These are phyloP conservation scores for Drosophila melanica DNA, from an alignment of 1,140 invertebrate genomes.

Conservation along the genomic window DNA sequence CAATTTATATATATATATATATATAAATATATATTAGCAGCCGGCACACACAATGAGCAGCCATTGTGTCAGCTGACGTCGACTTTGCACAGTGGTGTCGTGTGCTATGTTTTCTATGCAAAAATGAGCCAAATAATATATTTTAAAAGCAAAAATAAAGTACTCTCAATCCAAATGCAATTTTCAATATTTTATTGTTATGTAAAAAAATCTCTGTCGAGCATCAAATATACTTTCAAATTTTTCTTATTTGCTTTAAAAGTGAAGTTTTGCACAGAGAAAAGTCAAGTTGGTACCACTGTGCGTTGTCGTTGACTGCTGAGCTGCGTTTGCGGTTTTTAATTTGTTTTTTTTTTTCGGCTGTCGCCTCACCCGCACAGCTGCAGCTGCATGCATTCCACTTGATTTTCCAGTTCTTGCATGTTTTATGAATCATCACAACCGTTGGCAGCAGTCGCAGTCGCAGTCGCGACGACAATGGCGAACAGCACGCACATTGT, in stretches of 20 bases:
- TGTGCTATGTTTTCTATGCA: no score
- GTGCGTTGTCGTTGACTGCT: neutral
- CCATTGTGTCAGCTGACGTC: constrained; percentile 78
- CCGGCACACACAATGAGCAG: constrained; percentile 57
- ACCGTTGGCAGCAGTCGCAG: constrained; percentile 19
- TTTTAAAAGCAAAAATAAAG: no score
- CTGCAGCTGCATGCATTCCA: constrained; percentile 76
- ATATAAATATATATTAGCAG: neutral
- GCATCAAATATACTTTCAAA: no score
- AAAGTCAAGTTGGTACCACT: no score
- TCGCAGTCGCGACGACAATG: constrained; percentile 43
- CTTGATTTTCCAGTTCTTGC: constrained; percentile 79
- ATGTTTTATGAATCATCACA: constrained; percentile 80
- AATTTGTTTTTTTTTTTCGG: constrained; percentile 37
- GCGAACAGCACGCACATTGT: constrained; percentile 67
- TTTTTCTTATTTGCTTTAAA: no score
- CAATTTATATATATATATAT: no score
- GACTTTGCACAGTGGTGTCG: constrained; percentile 4
- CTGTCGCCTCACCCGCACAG: constrained; percentile 56
- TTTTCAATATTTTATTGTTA: no score
- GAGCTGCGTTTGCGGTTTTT: constrained; percentile 57
- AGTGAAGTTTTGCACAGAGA: no score
- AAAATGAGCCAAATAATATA: no score
- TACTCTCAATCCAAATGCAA: no score
- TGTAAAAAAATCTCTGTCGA: no score